Percentiles rank a stretch among this genome's conserved stretches.
Conservation (phyloP, 2,888 invertebrate genomes). For the Stenotaenia linearis region DNA sequence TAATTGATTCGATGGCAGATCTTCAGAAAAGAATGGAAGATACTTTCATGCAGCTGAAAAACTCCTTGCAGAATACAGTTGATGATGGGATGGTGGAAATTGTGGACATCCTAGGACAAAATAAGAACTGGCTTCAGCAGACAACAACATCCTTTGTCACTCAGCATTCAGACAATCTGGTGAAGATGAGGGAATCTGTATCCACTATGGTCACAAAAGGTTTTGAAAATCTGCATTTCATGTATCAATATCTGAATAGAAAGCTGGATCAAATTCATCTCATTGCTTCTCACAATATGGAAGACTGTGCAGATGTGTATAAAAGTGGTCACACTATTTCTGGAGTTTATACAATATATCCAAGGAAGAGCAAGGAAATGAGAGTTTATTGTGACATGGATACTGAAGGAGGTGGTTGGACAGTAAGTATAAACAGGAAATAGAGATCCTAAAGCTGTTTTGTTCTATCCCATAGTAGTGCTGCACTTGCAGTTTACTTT, state of each 20-base stretch:
- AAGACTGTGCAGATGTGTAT: constrained; percentile 26
- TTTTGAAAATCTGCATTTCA: constrained; percentile 28
- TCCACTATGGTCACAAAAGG: constrained; percentile 13
- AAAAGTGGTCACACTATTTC: constrained; percentile 12
- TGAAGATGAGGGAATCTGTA: not conserved
- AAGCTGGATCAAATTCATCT: constrained; percentile 29
- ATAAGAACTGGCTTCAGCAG: constrained; percentile 7
- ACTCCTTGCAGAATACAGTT: not conserved
- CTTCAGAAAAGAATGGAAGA: constrained; percentile 9
- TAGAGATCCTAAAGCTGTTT: too few relatives aligned
- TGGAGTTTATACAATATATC: constrained; percentile 23
- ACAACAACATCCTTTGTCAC: not conserved
- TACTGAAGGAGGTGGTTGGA: constrained; percentile 24
- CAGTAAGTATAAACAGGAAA: not conserved
- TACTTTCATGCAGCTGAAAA: not conserved
- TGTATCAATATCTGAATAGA: constrained; percentile 27
- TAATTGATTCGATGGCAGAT: not conserved
- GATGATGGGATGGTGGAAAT: constrained; percentile 7
- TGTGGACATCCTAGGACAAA: not conserved
- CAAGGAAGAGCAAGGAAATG: constrained; percentile 26
- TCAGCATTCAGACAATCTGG: constrained; percentile 6
- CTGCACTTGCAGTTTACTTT: too few relatives aligned
- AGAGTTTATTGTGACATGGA: constrained; percentile 30
- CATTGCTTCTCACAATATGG: constrained; percentile 16
- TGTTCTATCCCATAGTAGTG: too few relatives aligned